Evolutionary conservation across 2,888 invertebrate genomes (phyloP), one percentile per base, ranked within the genome.

Genomic region (Cataglyphis albicans): DNA sequence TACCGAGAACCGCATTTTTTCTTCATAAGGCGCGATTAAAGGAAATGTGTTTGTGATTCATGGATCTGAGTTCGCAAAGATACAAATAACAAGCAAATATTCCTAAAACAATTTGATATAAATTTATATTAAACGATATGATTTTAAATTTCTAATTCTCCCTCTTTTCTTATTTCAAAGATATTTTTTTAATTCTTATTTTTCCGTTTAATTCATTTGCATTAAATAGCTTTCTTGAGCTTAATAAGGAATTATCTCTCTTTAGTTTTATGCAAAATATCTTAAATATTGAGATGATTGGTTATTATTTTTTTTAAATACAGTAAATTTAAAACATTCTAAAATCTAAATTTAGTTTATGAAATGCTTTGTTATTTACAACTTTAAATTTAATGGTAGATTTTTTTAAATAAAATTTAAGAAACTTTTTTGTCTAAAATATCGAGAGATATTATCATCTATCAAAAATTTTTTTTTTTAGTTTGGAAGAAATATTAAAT

Each of bases 1-100:
- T 74, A 74, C 15, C 48, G 35, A 48, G 64, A 64, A 48, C 10
- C 10, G 21, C 0, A 1, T 59, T 21, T 64, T 74, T 74, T 61
- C 32, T n/a, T 21, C 44, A 4, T 41, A 9, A 29, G 9, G 3
- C 32, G 29, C 15, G 15, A 41, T 38, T 2, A 25, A 44, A 57
- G 38, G 6, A 12, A 44, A 61, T 74, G 41, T 35, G 35, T 35
- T 6, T 32, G 6, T 32, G 6, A 73, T 74, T 74, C 41, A 21
- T n/a, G n/a, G 1, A 21, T 61, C 3, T 9, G 59, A 0, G 44
- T 63, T 63, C 44, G 29, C 38, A n/a, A 12, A 64, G n/a, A 35
- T 63, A 10, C 10, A 10, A 64, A 32, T 41, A 57, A 72, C 10
- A 38, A 9, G 6, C 18, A 4, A 59, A n/a, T 29, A 73, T 59